Evolutionary conservation across 2,113 vertebrate genomes (phyloP), one percentile per base, ranked within the genome.

Genomic region (Centropristis striata): DNA sequence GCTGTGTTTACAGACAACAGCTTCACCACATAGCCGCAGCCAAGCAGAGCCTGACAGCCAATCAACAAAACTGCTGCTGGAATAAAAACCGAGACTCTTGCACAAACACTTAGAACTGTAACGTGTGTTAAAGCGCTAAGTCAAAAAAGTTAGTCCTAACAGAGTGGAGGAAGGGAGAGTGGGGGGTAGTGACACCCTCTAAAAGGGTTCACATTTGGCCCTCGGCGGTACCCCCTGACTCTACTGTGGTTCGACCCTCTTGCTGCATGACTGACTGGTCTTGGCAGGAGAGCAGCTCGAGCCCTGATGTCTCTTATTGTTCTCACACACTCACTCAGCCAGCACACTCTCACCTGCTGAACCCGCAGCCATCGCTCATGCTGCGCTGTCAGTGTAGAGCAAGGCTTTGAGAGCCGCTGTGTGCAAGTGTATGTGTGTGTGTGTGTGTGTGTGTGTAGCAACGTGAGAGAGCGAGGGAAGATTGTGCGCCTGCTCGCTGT

Each of bases 291-390:
- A 84, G 67, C 54, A 69, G 83, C 84, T 80, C 84, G 36, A 66
- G 83, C 66, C 60, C 84, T 51, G 75, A 59, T 80, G 82, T 71
- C 82, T 87, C 83, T 84, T 55, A 83, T 82, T 89, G 90, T 92
- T 93, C 92, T 87, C 88, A 46, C 74, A 75, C 75, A 70, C 76
- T 78, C 75, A 70, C 71, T 86, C 89, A 83, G 84, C 86, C 91
- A 90, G 83, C 85, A 68, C 70, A 80, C 83, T 78, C 89, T 94
- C 92, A 91, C 92, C 93, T 92, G 93, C 86, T 92, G 90, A 93
- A 92, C 91, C 86, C 71, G 2, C 80, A 86, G 90, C 80, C 86
- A 93, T 93, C 82, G 85, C 88, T 93, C 91, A 91, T 83, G 74
- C 83, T 85, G 88, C n/a, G 71, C 86, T 80, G 86, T 93, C 91